Conservation (phyloP, 1,140 invertebrate genomes). For the Atta cephalotes region DNA sequence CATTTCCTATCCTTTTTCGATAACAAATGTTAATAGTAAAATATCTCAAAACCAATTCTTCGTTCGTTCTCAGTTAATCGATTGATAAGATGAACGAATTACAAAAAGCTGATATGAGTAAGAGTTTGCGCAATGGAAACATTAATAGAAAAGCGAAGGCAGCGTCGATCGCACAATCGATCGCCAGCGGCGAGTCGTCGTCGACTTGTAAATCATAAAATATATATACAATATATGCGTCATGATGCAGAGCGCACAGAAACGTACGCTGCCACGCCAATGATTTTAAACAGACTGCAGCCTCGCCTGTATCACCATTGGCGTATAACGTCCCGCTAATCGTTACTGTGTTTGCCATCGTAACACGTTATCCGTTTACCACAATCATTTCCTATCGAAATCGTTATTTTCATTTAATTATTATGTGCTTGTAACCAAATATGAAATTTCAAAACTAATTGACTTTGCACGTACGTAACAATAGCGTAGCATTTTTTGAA, state of each 20-base stretch:
- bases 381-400: slow-evolving; percentile 71
- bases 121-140: slow-evolving; percentile 35
- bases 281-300: slow-evolving; percentile 79
- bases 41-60: not conserved
- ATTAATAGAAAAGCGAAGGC: slow-evolving; percentile 41
- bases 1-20: slow-evolving; percentile 2
- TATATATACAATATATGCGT: not conserved
- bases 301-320: slow-evolving; percentile 75
- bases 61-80: slow-evolving; percentile 10
- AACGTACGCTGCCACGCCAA: slow-evolving; percentile 73
- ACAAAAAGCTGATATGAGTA: not conserved
- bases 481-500: not conserved
- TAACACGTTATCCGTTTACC: slow-evolving; percentile 71
- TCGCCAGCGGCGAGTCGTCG: slow-evolving; percentile 78
- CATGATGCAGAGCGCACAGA: slow-evolving; percentile 20
- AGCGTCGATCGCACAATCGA: slow-evolving; percentile 44
- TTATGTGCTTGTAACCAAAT: not conserved
- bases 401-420: slow-evolving; percentile 49
- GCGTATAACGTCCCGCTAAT: slow-evolving; percentile 76
- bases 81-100: slow-evolving; percentile 5
- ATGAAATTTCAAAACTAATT: not conserved
- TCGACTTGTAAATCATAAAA: slow-evolving; percentile 66
- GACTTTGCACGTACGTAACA: not conserved
- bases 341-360: slow-evolving; percentile 73
- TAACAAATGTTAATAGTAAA: slow-evolving; percentile 14